Conservation (phyloP, 2,888 invertebrate species). For the Caradrina kadenii region DNA sequence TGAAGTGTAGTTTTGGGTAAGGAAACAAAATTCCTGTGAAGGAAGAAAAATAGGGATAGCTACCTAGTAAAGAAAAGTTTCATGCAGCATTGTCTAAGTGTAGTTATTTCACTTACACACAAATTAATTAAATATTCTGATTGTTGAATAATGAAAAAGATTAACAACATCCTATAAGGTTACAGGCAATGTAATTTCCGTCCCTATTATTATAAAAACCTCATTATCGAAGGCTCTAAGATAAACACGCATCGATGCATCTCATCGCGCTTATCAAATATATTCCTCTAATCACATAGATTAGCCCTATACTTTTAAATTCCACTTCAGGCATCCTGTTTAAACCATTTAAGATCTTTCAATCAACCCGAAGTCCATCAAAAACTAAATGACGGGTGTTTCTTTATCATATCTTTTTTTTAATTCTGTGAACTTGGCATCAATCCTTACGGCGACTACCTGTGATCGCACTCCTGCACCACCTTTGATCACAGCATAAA, state of each 20-base stretch:
- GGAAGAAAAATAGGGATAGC: not conserved
- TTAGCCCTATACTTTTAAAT: slow-evolving; percentile 48
- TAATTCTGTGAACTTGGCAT: slow-evolving; percentile 64
- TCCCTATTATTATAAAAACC: slow-evolving; percentile 32
- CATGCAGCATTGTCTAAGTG: not conserved
- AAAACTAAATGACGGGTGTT: slow-evolving; percentile 69
- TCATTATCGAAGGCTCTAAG: slow-evolving; percentile 48
- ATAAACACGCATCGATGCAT: slow-evolving; percentile 47
- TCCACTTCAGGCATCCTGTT: slow-evolving; percentile 61
- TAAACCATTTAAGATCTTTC: slow-evolving; percentile 70
- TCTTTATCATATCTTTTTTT: slow-evolving; percentile 65
- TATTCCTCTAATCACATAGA: slow-evolving; percentile 57
- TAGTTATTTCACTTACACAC: not conserved
- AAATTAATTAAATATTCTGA: too few relatives aligned
- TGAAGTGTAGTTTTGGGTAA: not conserved
- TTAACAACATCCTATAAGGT: not conserved
- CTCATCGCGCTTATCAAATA: slow-evolving; percentile 57
- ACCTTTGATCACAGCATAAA: slow-evolving; percentile 81
- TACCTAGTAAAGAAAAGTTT: too few relatives aligned
- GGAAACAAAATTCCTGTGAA: not conserved
- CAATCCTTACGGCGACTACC: slow-evolving; percentile 60
- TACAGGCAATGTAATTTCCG: slow-evolving; percentile 30
- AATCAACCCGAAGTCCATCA: slow-evolving; percentile 72
- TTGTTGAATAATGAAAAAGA: not conserved
- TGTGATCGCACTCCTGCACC: slow-evolving; percentile 68